Evolutionary conservation across 2,113 vertebrate species (phyloP), one percentile per base, ranked within the genome.

Genomic region (Malurus cyaneus): DNA sequence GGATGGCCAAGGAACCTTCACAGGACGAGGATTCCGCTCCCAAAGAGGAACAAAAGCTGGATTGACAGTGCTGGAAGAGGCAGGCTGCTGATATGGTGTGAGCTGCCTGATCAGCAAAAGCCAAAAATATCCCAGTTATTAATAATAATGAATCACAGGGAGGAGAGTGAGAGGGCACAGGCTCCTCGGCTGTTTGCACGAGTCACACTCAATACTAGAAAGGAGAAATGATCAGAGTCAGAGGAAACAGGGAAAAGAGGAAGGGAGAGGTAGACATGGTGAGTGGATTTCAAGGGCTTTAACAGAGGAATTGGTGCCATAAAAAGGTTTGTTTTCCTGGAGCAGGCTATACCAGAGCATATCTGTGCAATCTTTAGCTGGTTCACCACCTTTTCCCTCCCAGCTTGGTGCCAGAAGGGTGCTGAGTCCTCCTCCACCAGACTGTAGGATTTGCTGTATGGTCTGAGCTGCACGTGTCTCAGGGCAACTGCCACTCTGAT

Each of bases 71-170:
- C 77, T 86, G 89, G 96, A 95, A 94, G 64, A 94, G 64, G 76
- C 86, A 89, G 53, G 83, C 66, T 91, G 74, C 88, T 91, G 47
- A n/a, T 92, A 87, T 89, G 41, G 61, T 78, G 67, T 57, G 76
- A 87, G 73, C 85, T 88, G 89, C 73, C 81, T 95, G 94, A 94
- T 92, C 92, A 96, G 84, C n/a, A 25, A 94, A 93, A 96, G 78
- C 78, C 86, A 93, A 94, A 94, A 90, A 96, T 90, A 89, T 59
- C 84, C 47, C 89, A 18, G n/a, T 89, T 82, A 88, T 94, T 96
- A 96, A 91, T 95, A 89, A 92, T 96, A 96, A 94, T 79, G 60
- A 97, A 83, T 67, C 54, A 73, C 54, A 85, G 66, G 23, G 39
- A 83, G 46, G 76, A 46, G 95, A 94, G 53, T 50, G 76, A 94